Evolutionary conservation across 2,797 vertebrate genomes (phyloP), one percentile per base, ranked within the genome.

Genomic region (Heterohyrax brucei): DNA sequence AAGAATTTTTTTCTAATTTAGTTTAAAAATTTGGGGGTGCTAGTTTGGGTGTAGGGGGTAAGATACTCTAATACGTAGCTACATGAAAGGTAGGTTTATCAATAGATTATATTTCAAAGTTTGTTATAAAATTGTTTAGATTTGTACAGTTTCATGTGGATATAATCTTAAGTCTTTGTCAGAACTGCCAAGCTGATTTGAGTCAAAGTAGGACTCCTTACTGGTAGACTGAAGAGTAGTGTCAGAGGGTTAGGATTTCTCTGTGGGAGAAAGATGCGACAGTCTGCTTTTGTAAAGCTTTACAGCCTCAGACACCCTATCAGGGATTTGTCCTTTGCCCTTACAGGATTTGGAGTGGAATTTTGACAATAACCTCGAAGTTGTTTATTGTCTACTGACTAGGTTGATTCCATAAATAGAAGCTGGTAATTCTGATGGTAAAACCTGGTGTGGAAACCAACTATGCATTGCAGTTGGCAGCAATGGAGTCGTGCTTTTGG

Each of bases 41-140:
- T 53, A 26, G 46, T 87, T 96, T 95, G 84, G 10, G 44, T 93
- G 94, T 95, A 39, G 28, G 39, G 84, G 64, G 78, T 73, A 83
- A 82, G 76, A 16, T 61, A 33, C 53, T 85, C 70, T 21, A 28
- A 12, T 62, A 14, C 5, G 5, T 70, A 93, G 75, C 21, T 62
- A 46, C 39, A n/a, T 24, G 73, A 87, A 95, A 91, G 26, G 48
- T 85, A 48, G 22, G 64, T 39, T 87, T 93, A 46, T 59, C 26
- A 33, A 26, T 84, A 48, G 24, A 22, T 83, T 88, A 7, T 87
- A 73, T 95, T 83, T 95, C 10, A 73, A 94, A 93, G 50, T 94
- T 95, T 68, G 70, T 87, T 81, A 75, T 48, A 61, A 76, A 91
- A 76, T 89, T 87, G 10, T 64, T 92, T 84, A 61, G 61, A 59